These are phyloP conservation scores for Cephus sareptanus DNA, from an alignment of 2,888 invertebrate species.

Conservation along the genomic window DNA sequence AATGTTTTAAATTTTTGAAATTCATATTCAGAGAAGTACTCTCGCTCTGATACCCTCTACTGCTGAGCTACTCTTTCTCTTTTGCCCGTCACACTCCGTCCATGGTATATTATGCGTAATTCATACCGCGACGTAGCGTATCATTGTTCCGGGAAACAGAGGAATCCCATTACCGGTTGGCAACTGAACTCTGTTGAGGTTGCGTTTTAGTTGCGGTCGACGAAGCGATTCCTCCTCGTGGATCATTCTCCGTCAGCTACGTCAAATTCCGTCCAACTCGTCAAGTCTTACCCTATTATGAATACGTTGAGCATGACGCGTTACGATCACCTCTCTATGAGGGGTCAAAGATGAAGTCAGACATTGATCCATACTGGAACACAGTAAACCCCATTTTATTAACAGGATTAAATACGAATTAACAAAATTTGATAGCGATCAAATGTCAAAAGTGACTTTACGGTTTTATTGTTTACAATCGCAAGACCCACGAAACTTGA, in stretches of 20 bases:
- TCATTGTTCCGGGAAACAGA: constrained; percentile 62
- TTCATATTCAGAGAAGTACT: not conserved
- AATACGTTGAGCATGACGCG: constrained; percentile 24
- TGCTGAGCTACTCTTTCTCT: too few relatives aligned
- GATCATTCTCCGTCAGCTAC: constrained; percentile 18
- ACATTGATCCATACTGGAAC: too few relatives aligned
- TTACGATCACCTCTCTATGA: too few relatives aligned
- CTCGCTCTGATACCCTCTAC: not conserved
- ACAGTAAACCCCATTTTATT: too few relatives aligned
- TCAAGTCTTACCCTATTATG: constrained; percentile 40
- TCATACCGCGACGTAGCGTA: constrained; percentile 60
- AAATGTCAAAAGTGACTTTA: too few relatives aligned
- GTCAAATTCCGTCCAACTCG: constrained; percentile 15
- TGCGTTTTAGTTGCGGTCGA: constrained; percentile 58
- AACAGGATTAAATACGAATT: too few relatives aligned
- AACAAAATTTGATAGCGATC: too few relatives aligned
- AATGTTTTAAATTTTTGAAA: not conserved
- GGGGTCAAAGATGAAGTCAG: too few relatives aligned
- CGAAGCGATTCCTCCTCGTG: constrained; percentile 48
- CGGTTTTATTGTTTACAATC: too few relatives aligned
- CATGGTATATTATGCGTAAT: constrained; percentile 55
- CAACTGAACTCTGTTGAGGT: constrained; percentile 55
- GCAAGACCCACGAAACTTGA: too few relatives aligned
- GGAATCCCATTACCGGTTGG: constrained; percentile 63
- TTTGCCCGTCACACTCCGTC: not conserved